Conservation (phyloP, 92 coral and sea anemone species). For the Hydrozoanthus gracilis region DNA sequence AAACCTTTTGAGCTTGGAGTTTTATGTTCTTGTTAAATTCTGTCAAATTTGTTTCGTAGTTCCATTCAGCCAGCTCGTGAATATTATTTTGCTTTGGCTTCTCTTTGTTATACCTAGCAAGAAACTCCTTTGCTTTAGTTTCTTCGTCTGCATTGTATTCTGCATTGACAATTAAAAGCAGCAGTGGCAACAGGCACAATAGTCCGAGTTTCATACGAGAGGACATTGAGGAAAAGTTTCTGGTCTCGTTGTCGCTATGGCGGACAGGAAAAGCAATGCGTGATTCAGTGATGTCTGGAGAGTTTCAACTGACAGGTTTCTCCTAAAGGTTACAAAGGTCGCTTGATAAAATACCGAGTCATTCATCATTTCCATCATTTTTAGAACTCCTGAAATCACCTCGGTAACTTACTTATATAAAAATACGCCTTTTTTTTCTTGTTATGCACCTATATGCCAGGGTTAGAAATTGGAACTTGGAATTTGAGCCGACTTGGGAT, state of each 20-base stretch:
- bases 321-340: neutral
- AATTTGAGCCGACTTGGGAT: no score
- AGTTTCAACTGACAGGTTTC: neutral
- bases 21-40: slow-evolving; percentile 31
- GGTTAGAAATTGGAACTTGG: no score
- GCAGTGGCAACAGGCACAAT: neutral
- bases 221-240: slow-evolving; percentile 14
- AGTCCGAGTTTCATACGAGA: neutral
- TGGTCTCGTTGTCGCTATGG: neutral
- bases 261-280: neutral
- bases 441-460: no score
- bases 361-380: no score
- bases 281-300: neutral
- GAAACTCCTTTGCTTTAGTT: slow-evolving; percentile 42
- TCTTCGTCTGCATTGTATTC: slow-evolving; percentile 28
- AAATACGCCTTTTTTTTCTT: no score
- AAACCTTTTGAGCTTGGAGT: slow-evolving; percentile 24
- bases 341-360: neutral
- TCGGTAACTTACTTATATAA: no score
- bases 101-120: slow-evolving; percentile 28
- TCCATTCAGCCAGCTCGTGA: slow-evolving; percentile 35
- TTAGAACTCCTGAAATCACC: no score
- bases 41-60: slow-evolving; percentile 45
- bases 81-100: slow-evolving; percentile 1
- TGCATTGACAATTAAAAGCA: neutral